Conservation (phyloP, 2,797 vertebrate species). For the Tolypeutes matacus region DNA sequence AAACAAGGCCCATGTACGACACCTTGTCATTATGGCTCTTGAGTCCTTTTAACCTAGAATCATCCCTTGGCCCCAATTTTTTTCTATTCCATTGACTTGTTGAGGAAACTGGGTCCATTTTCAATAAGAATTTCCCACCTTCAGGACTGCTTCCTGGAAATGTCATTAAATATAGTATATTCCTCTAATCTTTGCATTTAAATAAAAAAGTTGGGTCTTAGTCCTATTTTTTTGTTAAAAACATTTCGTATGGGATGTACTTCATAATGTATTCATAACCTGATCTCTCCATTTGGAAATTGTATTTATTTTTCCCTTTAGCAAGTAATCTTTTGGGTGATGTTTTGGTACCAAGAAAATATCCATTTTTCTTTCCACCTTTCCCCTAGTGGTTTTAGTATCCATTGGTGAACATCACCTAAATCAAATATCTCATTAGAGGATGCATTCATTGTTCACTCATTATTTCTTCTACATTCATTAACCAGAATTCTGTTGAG, state of each 20-base stretch:
- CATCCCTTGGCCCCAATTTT: not conserved
- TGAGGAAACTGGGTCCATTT: not conserved
- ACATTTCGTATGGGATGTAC: not conserved
- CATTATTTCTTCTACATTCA: not conserved
- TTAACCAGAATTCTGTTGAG: not conserved
- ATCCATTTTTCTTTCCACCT: not conserved
- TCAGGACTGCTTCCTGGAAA: not conserved
- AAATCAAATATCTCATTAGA: not conserved
- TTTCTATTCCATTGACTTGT: not conserved
- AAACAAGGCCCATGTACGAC: not conserved
- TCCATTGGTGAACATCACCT: not conserved
- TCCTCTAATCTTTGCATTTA: not conserved
- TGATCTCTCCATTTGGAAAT: not conserved
- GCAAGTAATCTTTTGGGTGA: not conserved
- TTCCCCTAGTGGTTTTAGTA: not conserved
- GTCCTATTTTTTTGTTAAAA: conserved; percentile 23
- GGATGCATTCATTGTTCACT: too few species aligned
- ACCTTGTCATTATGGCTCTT: not conserved
- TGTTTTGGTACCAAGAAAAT: not conserved
- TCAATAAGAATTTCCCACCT: conserved; percentile 15
- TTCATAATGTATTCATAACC: not conserved
- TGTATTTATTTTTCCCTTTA: not conserved
- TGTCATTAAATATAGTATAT: not conserved
- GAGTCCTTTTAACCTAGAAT: not conserved
- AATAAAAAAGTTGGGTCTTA: conserved; percentile 47